Percentiles rank a stretch among this genome's conserved stretches.
These are phyloP conservation scores for Incurvaria masculella DNA, from an alignment of 2,888 invertebrate genomes.

Conservation along the genomic window DNA sequence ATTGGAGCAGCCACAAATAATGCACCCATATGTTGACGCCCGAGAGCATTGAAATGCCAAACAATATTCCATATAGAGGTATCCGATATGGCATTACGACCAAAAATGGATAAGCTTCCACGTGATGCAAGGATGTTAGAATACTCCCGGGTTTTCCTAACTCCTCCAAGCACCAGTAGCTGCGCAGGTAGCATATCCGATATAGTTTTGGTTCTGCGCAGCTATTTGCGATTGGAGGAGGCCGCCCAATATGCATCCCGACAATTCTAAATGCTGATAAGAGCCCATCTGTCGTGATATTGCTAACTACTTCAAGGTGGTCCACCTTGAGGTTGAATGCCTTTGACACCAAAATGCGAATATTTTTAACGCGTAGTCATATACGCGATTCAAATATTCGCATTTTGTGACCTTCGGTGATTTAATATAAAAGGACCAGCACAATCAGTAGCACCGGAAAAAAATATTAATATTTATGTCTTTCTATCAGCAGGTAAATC, in stretches of 20 bases:
- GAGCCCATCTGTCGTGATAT: conserved; percentile 11
- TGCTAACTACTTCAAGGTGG: not conserved
- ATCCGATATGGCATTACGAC: too few relatives aligned
- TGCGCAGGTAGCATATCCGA: too few relatives aligned
- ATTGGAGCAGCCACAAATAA: conserved; percentile 4
- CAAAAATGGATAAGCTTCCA: too few relatives aligned
- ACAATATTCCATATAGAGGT: too few relatives aligned
- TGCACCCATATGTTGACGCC: conserved; percentile 2
- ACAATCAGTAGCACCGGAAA: conserved; percentile 4
- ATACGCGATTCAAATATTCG: not conserved
- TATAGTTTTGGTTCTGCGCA: too few relatives aligned
- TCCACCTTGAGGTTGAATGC: too few relatives aligned
- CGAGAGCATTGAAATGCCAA: conserved; percentile 1
- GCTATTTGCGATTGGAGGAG: too few relatives aligned
- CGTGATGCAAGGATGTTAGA: too few relatives aligned
- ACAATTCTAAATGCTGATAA: conserved; percentile 10
- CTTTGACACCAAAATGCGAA: conserved; percentile 2
- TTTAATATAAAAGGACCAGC: conserved; percentile 1
- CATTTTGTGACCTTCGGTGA: conserved; percentile 1
- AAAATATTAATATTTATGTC: not conserved
- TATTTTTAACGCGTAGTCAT: too few relatives aligned
- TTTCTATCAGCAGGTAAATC: not conserved
- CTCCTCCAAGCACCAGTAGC: conserved; percentile 10
- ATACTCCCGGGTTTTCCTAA: not conserved
- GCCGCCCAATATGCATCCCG: too few relatives aligned